Evolutionary conservation across 2,113 vertebrate genomes (phyloP).

Genomic region (Mormyrus lacerda): DNA sequence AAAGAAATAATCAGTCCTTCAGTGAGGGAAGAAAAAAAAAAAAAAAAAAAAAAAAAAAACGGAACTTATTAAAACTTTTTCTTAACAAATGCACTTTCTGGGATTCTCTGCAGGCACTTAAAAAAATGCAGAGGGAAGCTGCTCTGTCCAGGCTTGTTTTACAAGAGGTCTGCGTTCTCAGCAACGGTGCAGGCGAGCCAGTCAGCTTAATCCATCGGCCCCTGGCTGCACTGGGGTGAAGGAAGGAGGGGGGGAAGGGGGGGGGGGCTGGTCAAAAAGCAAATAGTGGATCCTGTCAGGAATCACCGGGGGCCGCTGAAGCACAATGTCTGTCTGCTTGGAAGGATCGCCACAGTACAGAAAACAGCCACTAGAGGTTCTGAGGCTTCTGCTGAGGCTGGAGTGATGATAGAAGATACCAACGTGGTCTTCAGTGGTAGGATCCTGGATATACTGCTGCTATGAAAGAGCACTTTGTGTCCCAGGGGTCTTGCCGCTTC

Average conservation of each 20-base stretch:
- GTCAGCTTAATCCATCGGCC: conserved; percentile 5
- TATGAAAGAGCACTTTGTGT: conserved; percentile 37
- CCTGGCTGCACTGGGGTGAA: not conserved
- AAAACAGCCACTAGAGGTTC: not conserved
- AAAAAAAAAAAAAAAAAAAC: not conserved
- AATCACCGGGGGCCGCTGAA: not conserved
- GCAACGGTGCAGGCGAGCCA: not conserved
- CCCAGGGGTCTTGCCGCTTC: conserved; percentile 3
- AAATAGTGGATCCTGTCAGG: conserved; percentile 47
- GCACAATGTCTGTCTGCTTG: not conserved
- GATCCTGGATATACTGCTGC: conserved; percentile 25
- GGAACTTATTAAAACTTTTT: not conserved
- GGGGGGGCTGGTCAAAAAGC: conserved; percentile 44
- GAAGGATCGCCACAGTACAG: not conserved
- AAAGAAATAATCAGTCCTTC: too few relatives aligned
- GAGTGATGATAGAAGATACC: not conserved
- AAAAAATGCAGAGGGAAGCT: not conserved
- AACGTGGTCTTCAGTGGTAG: conserved; percentile 2
- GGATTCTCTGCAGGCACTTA: not conserved
- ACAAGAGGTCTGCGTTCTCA: not conserved
- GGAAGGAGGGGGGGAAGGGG: not conserved
- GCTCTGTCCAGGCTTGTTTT: conserved; percentile 23
- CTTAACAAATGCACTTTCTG: not conserved
- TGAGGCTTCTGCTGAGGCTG: not conserved
- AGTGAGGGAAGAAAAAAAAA: not conserved